Evolutionary conservation across 2,888 invertebrate genomes (phyloP), one percentile per base, ranked within the genome.

Genomic region (Carcina quercana): DNA sequence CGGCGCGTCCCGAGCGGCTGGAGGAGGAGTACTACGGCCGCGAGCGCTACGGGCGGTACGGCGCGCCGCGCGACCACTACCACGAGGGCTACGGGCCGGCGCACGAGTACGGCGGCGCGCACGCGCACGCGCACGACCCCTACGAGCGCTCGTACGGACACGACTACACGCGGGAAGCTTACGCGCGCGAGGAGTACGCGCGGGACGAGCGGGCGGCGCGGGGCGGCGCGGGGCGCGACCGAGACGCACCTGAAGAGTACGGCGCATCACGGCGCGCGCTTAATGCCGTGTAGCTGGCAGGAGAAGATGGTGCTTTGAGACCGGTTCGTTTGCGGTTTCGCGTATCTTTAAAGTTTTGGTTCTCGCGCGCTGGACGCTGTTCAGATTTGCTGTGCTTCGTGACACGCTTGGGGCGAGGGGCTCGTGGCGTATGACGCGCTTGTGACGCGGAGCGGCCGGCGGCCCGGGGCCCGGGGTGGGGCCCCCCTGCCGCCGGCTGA

Each of bases 211-310:
- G 58, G 64, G 89, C 64, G 67, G 87, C 53, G 82, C 86, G 45
- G 78, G n/a, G n/a, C n/a, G n/a, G n/a, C n/a, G 46, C 58, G 3
- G 10, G 14, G 59, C 47, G 48, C 24, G 53, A 52, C 31, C 49
- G 43, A 10, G 47, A 49, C 38, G 48, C 58, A 44, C 75, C 82
- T 32, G 83, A 75, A 52, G 61, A 86, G 50, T 76, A 88, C 70
- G 87, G 87, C 41, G 85, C 89, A 24, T 88, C 90, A 52, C 86
- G 91, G 40, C 86, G 91, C 59, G 89, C 89, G 52, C 87, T 90
- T 55, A 91, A 91, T 78, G 91, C 90, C 69, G 91, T 91, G 74
- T 91, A 90, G 88, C 73, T 64, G 38, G 40, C 38, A 66, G 68
- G 42, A n/a, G 28, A 33, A 22, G 27, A 32, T 32, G 35, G 36